Percentiles rank a stretch among this genome's conserved stretches.
phyloP scores from a whole-genome alignment of 2,797 vertebrate species.

The Odontamblyopus lacepedii region DNA sequence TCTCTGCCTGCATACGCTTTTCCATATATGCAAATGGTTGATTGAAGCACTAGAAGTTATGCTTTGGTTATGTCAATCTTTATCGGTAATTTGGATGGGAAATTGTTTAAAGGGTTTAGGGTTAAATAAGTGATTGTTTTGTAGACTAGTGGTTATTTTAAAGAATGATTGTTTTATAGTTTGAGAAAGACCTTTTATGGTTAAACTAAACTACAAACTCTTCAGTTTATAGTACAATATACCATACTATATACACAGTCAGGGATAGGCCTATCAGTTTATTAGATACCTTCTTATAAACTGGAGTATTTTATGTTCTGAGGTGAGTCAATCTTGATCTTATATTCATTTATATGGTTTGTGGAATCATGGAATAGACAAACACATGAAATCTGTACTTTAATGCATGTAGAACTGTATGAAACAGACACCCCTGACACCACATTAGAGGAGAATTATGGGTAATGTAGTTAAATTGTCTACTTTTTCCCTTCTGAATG shows the following conservation, averaged over 20 bases:
- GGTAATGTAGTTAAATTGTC: conserved; percentile 50
- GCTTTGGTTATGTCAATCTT: not conserved
- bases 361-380: too few species aligned
- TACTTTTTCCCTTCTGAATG: conserved; percentile 16
- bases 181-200: too few species aligned
- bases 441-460: conserved; percentile 42
- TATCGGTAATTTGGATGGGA: not conserved
- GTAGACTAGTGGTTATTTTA: not conserved
- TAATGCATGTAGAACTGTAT: not conserved
- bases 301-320: too few species aligned
- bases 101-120: not conserved
- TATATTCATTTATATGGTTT: too few species aligned
- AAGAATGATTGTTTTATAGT: too few species aligned
- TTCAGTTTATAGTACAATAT: too few species aligned
- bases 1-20: conserved; percentile 28
- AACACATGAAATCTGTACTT: too few species aligned
- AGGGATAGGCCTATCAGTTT: too few species aligned
- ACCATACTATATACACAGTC: too few species aligned
- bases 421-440: not conserved
- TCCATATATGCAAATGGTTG: not conserved
- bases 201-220: too few species aligned
- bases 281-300: too few species aligned
- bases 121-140: not conserved
- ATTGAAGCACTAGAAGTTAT: not conserved
- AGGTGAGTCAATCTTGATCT: too few species aligned